A percentile compares a stretch with the other conserved stretches of the same genome.
Conservation (phyloP, 2,113 vertebrate genomes). For the Rhodinocichla rosea region DNA sequence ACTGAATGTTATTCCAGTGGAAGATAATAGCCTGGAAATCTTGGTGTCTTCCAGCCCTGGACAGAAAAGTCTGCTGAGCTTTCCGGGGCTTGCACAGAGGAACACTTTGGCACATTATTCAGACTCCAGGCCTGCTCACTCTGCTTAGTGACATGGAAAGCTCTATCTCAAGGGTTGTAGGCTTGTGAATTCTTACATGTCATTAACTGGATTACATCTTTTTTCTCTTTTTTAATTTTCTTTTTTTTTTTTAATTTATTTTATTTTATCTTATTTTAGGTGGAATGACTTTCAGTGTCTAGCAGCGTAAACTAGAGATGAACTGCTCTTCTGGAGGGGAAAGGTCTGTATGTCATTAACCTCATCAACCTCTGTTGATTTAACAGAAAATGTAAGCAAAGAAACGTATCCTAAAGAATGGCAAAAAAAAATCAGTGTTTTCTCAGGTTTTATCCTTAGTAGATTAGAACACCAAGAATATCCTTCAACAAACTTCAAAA, state of each 20-base stretch:
- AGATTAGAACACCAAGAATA: constrained; percentile 3
- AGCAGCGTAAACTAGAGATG: neutral
- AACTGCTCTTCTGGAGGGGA: neutral
- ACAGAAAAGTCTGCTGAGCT: neutral
- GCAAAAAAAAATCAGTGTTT: neutral
- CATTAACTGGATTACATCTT: neutral
- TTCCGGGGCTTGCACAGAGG: neutral
- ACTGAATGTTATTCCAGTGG: neutral
- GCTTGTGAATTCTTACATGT: neutral
- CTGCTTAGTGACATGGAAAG: neutral
- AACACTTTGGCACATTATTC: neutral
- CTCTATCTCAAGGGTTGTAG: neutral
- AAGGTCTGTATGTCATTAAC: constrained; percentile 10
- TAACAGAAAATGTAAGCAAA: constrained; percentile 6
- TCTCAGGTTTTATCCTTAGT: neutral
- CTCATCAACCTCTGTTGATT: neutral
- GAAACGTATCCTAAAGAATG: neutral
- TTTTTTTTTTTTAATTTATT: neutral
- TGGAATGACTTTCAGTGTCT: neutral
- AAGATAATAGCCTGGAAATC: constrained; percentile 1
- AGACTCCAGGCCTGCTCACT: neutral
- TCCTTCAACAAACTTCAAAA: neutral
- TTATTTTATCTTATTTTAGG: neutral
- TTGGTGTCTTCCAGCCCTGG: neutral
- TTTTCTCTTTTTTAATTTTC: too few species aligned